A percentile compares a stretch with the other conserved stretches of the same genome.
Evolutionary conservation across 35 echinoderm and acorn worm species (phyloP).

Genomic region (Apostichopus japonicus): DNA sequence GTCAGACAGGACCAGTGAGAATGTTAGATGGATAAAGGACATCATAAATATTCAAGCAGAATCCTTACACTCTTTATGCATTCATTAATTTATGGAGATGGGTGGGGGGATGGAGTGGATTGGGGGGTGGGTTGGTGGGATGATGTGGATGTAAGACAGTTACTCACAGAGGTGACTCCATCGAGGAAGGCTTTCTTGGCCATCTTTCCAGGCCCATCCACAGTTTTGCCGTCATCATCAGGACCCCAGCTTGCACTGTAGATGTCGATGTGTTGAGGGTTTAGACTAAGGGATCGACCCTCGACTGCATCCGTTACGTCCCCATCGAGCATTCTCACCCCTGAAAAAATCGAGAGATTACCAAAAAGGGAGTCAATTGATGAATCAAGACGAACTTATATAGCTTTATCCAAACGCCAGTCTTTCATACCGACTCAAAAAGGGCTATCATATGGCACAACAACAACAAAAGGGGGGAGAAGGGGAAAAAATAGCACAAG

Average conservation of each 20-base stretch:
- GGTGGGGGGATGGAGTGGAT: too few relatives aligned
- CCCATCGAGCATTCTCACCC: constrained; percentile 86
- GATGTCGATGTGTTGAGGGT: constrained; percentile 88
- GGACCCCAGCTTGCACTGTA: constrained; percentile 97
- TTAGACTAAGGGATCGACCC: constrained; percentile 77
- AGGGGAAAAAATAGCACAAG: neutral
- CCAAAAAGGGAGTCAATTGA: neutral
- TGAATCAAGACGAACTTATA: too few relatives aligned
- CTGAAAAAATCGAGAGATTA: constrained; percentile 8
- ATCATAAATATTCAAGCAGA: too few relatives aligned
- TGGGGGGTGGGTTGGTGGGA: too few relatives aligned
- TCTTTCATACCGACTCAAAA: neutral
- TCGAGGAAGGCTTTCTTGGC: constrained; percentile 75
- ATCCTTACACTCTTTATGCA: too few relatives aligned
- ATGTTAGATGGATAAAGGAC: too few relatives aligned
- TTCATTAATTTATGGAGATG: too few relatives aligned
- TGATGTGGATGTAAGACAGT: too few relatives aligned
- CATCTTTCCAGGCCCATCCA: constrained; percentile 83
- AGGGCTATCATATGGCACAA: too few relatives aligned
- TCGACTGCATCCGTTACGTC: constrained; percentile 87
- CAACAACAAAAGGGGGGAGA: neutral
- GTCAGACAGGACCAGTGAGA: too few relatives aligned
- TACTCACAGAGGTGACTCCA: constrained; percentile 69
- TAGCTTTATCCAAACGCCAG: too few relatives aligned
- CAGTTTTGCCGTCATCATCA: constrained; percentile 89